Percentiles rank a stretch among this genome's conserved stretches.
Conservation (phyloP, 1,140 invertebrate genomes). For the Stratiolaelaps scimitus region DNA sequence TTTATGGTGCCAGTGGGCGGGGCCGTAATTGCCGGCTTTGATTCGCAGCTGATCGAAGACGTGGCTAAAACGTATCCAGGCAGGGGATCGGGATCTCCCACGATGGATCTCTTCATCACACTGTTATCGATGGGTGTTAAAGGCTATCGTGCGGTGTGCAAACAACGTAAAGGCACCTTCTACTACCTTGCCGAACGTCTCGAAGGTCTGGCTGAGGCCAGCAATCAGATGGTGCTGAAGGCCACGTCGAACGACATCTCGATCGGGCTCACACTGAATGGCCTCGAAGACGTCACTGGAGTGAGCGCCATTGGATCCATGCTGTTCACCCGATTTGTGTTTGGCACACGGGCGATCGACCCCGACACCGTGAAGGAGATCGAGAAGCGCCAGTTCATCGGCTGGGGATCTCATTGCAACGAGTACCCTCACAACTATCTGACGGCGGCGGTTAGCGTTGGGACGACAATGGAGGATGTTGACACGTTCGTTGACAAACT, state of each 20-base stretch:
- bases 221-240: conserved; percentile 53
- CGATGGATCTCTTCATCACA: conserved; percentile 67
- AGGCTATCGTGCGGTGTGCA: conserved; percentile 53
- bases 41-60: conserved; percentile 51
- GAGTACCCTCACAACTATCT: conserved; percentile 53
- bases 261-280: conserved; percentile 47
- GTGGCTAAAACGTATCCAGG: conserved; percentile 65
- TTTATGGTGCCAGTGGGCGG: conserved; percentile 77
- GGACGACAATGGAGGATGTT: conserved; percentile 54
- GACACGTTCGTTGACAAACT: conserved; percentile 53
- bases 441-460: conserved; percentile 56
- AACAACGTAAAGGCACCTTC: conserved; percentile 54
- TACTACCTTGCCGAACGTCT: conserved; percentile 52
- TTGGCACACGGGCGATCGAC: conserved; percentile 48
- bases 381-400: conserved; percentile 47
- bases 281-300: conserved; percentile 41
- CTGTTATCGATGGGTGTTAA: conserved; percentile 57
- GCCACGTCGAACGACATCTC: conserved; percentile 62
- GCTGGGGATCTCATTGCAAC: conserved; percentile 56
- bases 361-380: conserved; percentile 44
- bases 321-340: conserved; percentile 57
- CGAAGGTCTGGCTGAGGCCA: conserved; percentile 48
- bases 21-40: conserved; percentile 61
- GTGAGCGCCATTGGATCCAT: conserved; percentile 55
- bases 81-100: conserved; percentile 58